phyloP scores from a whole-genome alignment of 2,797 vertebrate species.

The Rhynchotus rufescens region DNA sequence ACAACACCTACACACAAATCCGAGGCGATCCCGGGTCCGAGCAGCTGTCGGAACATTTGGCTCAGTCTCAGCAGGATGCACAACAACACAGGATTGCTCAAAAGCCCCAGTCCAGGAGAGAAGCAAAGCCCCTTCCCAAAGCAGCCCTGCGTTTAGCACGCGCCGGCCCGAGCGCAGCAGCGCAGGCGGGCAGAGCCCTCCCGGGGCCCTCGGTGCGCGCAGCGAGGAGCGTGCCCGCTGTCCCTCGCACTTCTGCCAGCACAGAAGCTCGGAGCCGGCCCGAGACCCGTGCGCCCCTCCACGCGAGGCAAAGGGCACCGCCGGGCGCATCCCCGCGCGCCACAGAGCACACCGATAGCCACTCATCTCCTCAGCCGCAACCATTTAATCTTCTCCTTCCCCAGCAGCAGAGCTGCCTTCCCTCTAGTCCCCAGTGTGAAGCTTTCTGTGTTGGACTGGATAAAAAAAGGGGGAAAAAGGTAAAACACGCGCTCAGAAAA shows the following conservation, averaged over 20 bases:
- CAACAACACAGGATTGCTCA: background rate
- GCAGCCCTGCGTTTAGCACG: too few relatives aligned
- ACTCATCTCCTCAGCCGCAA: conserved; percentile 37
- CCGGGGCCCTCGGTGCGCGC: background rate
- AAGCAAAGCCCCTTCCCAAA: conserved; percentile 20
- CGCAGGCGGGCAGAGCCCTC: background rate
- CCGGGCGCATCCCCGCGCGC: background rate
- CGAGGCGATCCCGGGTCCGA: background rate
- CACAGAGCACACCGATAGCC: background rate
- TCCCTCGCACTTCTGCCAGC: background rate
- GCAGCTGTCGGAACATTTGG: conserved; percentile 26
- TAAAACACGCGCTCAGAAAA: background rate
- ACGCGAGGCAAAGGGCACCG: background rate
- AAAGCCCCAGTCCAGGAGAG: background rate
- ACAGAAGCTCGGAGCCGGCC: too few relatives aligned
- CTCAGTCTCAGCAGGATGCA: conserved; percentile 40
- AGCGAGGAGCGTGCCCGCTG: background rate
- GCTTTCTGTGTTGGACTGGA: background rate
- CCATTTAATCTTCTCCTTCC: conserved; percentile 47
- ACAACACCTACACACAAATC: conserved; percentile 41
- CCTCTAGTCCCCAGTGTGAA: conserved; percentile 32
- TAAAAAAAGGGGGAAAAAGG: conserved; percentile 1
- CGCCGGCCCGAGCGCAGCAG: accelerated
- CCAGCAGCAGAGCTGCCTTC: conserved; percentile 15
- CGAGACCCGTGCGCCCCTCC: too few relatives aligned